Percentiles rank a stretch among this genome's conserved stretches.
These are phyloP conservation scores for Buceros bicornis DNA, from an alignment of 2,797 vertebrate species.

Conservation along the genomic window DNA sequence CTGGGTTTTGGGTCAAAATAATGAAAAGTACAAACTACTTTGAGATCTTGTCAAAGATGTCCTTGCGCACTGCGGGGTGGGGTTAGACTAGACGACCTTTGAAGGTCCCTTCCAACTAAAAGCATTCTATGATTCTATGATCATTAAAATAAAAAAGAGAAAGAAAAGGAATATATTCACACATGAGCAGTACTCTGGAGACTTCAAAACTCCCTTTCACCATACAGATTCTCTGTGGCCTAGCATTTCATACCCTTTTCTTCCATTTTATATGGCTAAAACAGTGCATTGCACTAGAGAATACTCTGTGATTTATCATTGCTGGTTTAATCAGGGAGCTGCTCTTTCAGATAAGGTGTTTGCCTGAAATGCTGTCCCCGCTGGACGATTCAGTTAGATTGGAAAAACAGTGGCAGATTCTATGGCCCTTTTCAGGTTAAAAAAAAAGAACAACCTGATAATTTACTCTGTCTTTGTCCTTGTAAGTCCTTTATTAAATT, in stretches of 20 bases:
- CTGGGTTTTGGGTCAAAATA: slow-evolving; percentile 2
- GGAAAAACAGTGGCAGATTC: slow-evolving; percentile 65
- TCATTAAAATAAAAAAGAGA: not conserved
- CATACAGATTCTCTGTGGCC: not conserved
- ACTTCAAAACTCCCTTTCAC: slow-evolving; percentile 33
- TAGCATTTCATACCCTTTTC: slow-evolving; percentile 48
- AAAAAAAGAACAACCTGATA: not conserved
- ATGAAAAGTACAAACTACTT: not conserved
- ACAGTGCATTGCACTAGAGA: slow-evolving; percentile 19
- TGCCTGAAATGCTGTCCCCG: slow-evolving; percentile 66
- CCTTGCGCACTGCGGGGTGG: too few species aligned
- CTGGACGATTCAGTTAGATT: slow-evolving; percentile 55
- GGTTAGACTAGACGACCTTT: too few species aligned
- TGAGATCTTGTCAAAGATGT: not conserved
- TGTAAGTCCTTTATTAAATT: not conserved
- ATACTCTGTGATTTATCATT: slow-evolving; percentile 65
- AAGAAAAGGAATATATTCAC: slow-evolving; percentile 49
- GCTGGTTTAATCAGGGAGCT: slow-evolving; percentile 59
- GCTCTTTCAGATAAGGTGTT: slow-evolving; percentile 69
- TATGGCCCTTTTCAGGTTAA: not conserved
- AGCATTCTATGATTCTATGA: too few species aligned
- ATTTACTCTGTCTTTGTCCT: not conserved
- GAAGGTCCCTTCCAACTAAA: too few species aligned
- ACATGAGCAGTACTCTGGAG: not conserved
- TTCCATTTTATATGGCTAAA: slow-evolving; percentile 55